phyloP scores from a whole-genome alignment of 2,113 vertebrate genomes.

The Oreochromis spilurus region DNA sequence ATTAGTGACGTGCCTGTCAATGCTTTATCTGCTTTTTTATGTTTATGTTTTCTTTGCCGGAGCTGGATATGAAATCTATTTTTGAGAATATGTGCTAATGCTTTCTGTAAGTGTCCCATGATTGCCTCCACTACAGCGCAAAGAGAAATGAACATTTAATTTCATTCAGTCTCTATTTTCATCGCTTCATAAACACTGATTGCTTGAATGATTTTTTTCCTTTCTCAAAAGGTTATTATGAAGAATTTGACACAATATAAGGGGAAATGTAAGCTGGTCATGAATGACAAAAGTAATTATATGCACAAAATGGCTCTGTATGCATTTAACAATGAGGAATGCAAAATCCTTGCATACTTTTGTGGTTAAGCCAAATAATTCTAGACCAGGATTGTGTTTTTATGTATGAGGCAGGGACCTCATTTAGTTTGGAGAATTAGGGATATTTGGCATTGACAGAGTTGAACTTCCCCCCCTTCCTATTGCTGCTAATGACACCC shows the following conservation, averaged over 20 bases:
- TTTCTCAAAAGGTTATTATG: not conserved
- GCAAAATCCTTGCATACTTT: not conserved
- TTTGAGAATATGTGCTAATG: not conserved
- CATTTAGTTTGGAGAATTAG: conserved; percentile 32
- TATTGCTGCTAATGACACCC: conserved; percentile 30
- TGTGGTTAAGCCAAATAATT: conserved; percentile 9
- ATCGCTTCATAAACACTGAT: conserved; percentile 25
- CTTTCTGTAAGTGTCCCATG: not conserved
- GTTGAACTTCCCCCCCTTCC: conserved; percentile 4
- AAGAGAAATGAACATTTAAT: conserved; percentile 6
- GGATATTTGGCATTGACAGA: conserved; percentile 36
- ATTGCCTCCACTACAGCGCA: not conserved
- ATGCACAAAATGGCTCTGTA: not conserved
- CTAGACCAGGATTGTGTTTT: not conserved
- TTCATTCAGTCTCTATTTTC: conserved; percentile 13
- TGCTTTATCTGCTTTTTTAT: not conserved
- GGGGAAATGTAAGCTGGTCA: not conserved
- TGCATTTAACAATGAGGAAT: not conserved
- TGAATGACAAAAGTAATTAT: conserved; percentile 26
- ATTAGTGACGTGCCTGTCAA: not conserved
- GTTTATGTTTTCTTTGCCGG: not conserved
- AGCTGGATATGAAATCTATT: not conserved
- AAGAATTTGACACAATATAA: not conserved
- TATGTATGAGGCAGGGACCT: not conserved
- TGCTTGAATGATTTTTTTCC: not conserved